Conservation (phyloP, 2,888 invertebrate species). For the Cerastoderma edule region DNA sequence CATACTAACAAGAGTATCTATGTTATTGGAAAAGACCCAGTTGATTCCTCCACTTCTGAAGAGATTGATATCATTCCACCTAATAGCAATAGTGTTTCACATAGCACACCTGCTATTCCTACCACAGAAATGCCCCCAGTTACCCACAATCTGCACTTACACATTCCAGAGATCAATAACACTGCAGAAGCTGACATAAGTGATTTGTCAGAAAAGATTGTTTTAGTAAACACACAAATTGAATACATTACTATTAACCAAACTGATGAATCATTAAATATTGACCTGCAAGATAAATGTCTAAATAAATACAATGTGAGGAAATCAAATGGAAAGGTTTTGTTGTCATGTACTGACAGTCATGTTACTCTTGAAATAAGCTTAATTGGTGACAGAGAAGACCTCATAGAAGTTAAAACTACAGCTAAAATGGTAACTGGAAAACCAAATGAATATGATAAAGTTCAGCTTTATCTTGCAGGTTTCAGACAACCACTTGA, state of each 20-base stretch:
- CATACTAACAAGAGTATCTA: too few relatives aligned
- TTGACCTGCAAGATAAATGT: constrained; percentile 7
- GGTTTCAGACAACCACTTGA: not conserved
- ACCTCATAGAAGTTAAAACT: not conserved
- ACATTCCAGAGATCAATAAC: too few relatives aligned
- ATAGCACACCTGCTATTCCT: not conserved
- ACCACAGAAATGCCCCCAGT: not conserved
- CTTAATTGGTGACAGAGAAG: constrained; percentile 3
- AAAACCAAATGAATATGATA: not conserved
- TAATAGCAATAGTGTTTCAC: not conserved
- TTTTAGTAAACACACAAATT: not conserved
- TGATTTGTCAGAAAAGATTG: not conserved
- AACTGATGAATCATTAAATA: not conserved
- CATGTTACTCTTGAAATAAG: not conserved
- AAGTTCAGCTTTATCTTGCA: not conserved
- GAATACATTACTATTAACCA: not conserved
- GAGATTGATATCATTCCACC: too few relatives aligned
- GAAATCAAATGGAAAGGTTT: not conserved
- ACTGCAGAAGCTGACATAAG: too few relatives aligned
- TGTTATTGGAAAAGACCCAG: too few relatives aligned
- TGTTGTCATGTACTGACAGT: not conserved
- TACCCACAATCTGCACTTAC: too few relatives aligned
- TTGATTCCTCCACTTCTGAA: too few relatives aligned
- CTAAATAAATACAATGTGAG: not conserved
- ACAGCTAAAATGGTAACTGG: not conserved